Evolutionary conservation across 1,140 invertebrate species (phyloP), one percentile per base, ranked within the genome.

Genomic region (Papilio dardanus): DNA sequence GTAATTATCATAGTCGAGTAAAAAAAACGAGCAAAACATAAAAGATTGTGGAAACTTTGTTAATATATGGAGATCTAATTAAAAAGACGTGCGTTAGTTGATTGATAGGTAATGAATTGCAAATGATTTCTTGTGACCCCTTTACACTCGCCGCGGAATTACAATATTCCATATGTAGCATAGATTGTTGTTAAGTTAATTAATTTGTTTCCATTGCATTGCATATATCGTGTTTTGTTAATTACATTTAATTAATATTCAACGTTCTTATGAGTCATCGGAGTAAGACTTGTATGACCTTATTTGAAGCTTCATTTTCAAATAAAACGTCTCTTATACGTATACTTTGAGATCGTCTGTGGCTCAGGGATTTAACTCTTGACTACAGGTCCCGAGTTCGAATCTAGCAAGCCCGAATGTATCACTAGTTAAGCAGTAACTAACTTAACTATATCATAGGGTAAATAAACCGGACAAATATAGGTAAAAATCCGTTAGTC

Each of bases 121-220:
- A 71, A 71, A 71, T 71, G 40, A 71, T 71, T 71, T 46, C 68
- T 71, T 50, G 24, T 71, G 68, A 71, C 68, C 68, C 37, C 24
- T 71, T 71, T 46, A 71, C 28, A 21, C 28, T 42, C 19, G 68
- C 68, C 68, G 68, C 68, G 37, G 14, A 14, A 71, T 71, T 71
- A 71, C 35, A 71, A 71, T 71, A 71, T 46, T 71, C 35, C 68
- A 71, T 71, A 71, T 71, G 37, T 24, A 71, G 37, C 4, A 46
- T 42, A 46, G 68, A 71, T 71, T 16, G 37, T 71, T 40, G 24
- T 30, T 71, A 46, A 12, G 42, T 46, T 46, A 71, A 71, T 71
- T 42, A 71, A 71, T 50, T 71, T 71, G 40, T 71, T 31, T 24
- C 35, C 68, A 71, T 71, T 30, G 42, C 21, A 71, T 71, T 71